phyloP scores from a whole-genome alignment of 2,888 invertebrate species.

The Unio delphinus region DNA sequence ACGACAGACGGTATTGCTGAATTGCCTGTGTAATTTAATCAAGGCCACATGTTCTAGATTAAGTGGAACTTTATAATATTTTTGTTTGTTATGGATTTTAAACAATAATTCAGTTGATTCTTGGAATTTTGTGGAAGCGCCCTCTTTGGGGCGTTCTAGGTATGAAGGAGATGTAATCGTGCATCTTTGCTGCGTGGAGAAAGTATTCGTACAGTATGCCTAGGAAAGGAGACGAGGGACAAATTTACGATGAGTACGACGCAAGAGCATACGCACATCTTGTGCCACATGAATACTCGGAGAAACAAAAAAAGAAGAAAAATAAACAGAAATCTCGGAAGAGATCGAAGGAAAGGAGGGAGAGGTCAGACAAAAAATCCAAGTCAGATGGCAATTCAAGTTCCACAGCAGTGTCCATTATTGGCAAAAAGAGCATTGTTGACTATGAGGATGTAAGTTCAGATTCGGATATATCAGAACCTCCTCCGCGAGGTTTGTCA shows the following conservation, averaged over 20 bases:
- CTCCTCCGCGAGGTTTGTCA: slow-evolving; percentile 19
- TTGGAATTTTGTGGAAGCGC: no score
- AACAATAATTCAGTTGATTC: no score
- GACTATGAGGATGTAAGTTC: slow-evolving; percentile 65
- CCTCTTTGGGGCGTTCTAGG: no score
- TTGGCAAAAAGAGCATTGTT: slow-evolving; percentile 43
- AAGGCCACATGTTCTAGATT: no score
- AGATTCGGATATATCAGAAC: slow-evolving; percentile 44
- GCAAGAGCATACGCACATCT: slow-evolving; percentile 61
- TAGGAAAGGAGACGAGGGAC: slow-evolving; percentile 33
- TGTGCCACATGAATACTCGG: slow-evolving; percentile 34
- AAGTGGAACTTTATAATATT: no score
- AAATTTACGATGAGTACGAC: slow-evolving; percentile 58
- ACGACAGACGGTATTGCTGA: no score
- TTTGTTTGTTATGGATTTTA: no score
- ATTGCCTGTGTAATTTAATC: no score
- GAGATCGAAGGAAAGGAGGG: slow-evolving; percentile 39
- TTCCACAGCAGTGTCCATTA: slow-evolving; percentile 18
- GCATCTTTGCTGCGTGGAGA: no score
- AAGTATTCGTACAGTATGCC: slow-evolving; percentile 32
- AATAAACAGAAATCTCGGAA: slow-evolving; percentile 49
- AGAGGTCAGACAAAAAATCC: slow-evolving; percentile 16
- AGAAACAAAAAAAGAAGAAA: slow-evolving; percentile 45
- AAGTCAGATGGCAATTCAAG: slow-evolving; percentile 18
- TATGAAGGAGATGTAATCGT: no score